Evolutionary conservation across 2,797 vertebrate genomes (phyloP), one percentile per base, ranked within the genome.

Genomic region (Apodemus agrarius): DNA sequence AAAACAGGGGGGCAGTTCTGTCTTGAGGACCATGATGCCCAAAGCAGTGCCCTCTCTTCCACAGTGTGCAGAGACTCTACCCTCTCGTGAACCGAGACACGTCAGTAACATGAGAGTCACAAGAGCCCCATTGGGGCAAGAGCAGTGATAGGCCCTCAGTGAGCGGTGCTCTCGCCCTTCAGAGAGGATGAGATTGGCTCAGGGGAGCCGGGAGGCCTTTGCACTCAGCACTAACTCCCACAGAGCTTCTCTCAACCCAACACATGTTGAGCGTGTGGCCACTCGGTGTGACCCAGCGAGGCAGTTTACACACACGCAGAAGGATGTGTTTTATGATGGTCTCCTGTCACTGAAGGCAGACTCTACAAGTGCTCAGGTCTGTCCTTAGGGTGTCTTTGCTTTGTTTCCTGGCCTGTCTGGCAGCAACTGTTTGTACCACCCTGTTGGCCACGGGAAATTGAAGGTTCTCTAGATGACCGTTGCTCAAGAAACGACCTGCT

Each of bases 351-450:
- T 46, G 24, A 75, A 93, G 72, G 85, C 67, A 94, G 94, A 94
- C 54, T 78, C 81, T 91, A 26, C 69, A 72, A 61, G 57, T 79
- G 91, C 91, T 93, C 37, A 76, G 63, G 88, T 37, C 54, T 92
- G 78, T 92, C 95, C 91, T 67, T 49, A 80, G 93, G 93, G 74
- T 90, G 96, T 59, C 52, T 96, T 57, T 72, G 54, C 67, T n/a
- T 84, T 96, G 65, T 94, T 93, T 90, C 93, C 86, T 54, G 54
- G 59, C 72, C 88, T 91, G 57, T 75, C 85, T 82, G 90, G 83
- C 26, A 83, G 78, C 57, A 93, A 85, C 49, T 76, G 69, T 95
- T 76, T 72, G 43, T 40, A 80, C 67, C 79, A 89, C 75, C n/a
- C 74, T 74, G 86, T 52, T 84, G 86, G 92, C 29, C 74, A 65